These are phyloP conservation scores for Tetanocera ferruginea DNA, from an alignment of 2,888 invertebrate genomes.

Conservation along the genomic window DNA sequence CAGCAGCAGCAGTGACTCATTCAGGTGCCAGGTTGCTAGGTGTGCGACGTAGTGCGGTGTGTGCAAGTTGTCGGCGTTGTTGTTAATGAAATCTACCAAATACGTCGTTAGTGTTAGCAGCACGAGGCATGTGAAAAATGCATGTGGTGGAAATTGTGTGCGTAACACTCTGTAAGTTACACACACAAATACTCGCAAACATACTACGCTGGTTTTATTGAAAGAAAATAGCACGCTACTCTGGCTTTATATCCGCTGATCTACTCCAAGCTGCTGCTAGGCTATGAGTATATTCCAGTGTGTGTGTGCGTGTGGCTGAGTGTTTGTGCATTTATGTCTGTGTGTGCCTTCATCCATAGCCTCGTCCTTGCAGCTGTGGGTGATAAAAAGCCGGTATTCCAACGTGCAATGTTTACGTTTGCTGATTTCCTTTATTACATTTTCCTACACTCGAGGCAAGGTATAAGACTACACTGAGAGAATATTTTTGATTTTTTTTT, in stretches of 20 bases:
- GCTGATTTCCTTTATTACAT: constrained; percentile 20
- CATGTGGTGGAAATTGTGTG: neutral
- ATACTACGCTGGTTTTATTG: no score
- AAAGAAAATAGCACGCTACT: no score
- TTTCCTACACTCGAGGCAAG: neutral
- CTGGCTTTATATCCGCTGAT: neutral
- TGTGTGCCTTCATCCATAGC: neutral
- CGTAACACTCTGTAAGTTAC: no score
- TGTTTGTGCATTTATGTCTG: neutral
- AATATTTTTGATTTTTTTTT: neutral
- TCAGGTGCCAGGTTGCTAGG: constrained; percentile 12
- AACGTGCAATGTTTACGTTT: constrained; percentile 25
- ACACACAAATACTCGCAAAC: no score
- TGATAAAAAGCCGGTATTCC: constrained; percentile 6
- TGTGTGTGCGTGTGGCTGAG: neutral
- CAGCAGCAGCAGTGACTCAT: neutral
- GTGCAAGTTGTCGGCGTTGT: neutral
- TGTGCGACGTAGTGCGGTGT: neutral
- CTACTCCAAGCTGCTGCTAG: neutral
- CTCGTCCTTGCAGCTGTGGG: neutral
- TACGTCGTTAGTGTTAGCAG: neutral
- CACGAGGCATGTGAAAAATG: neutral
- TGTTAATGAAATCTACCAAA: neutral
- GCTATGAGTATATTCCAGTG: neutral
- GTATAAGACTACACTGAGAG: neutral